A percentile compares a stretch with the other conserved stretches of the same genome.
These are phyloP conservation scores for Latrodectus elegans DNA, from an alignment of 2,888 invertebrate species.

Conservation along the genomic window DNA sequence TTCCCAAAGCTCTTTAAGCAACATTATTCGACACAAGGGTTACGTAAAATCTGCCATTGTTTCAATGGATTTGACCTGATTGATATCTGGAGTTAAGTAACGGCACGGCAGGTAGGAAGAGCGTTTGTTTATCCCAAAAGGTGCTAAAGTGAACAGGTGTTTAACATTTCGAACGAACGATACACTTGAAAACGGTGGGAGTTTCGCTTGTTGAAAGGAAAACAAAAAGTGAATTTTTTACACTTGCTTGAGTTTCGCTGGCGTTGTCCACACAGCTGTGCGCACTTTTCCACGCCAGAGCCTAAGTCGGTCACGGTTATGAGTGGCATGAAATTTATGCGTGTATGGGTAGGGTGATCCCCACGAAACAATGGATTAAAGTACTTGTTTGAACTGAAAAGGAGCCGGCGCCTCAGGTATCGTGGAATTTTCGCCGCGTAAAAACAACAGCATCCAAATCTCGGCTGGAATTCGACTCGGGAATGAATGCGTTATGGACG, in stretches of 20 bases:
- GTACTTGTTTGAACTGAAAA: not conserved
- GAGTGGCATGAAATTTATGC: not conserved
- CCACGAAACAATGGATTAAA: not conserved
- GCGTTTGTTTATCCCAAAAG: no score
- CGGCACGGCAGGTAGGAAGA: no score
- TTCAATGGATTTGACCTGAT: no score
- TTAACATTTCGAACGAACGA: no score
- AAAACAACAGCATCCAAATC: not conserved
- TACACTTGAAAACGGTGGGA: no score
- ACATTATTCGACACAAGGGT: no score
- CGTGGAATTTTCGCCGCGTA: not conserved
- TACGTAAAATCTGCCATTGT: no score
- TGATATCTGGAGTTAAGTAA: no score
- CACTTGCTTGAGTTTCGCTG: not conserved
- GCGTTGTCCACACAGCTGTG: not conserved
- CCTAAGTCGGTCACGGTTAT: slow-evolving; percentile 59
- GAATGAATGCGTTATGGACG: no score
- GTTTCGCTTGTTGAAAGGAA: not conserved
- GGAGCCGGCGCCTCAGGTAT: not conserved
- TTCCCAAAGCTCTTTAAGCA: no score
- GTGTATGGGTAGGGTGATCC: not conserved
- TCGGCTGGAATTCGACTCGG: not conserved
- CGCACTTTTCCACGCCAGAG: slow-evolving; percentile 30
- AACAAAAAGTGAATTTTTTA: not conserved
- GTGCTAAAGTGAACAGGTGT: no score